phyloP scores from a whole-genome alignment of 2,113 vertebrate genomes.

The Trichomycterus rosablanca region DNA sequence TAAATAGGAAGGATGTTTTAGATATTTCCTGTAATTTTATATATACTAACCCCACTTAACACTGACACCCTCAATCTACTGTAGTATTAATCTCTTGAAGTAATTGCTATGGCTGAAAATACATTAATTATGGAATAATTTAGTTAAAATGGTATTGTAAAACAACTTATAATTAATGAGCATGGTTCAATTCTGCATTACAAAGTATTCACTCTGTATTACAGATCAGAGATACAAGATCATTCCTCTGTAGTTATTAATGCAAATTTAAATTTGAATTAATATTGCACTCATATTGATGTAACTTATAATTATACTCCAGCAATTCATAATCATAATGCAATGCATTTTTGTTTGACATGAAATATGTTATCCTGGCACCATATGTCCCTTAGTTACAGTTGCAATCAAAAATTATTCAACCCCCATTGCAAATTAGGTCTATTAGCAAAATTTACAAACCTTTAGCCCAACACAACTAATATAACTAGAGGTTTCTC shows the following conservation, averaged over 20 bases:
- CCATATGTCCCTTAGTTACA: neutral
- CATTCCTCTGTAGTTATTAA: slow-evolving; percentile 27
- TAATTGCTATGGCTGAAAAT: slow-evolving; percentile 16
- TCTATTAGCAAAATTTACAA: no score
- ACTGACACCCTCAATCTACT: neutral
- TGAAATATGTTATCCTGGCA: neutral
- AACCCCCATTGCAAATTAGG: no score
- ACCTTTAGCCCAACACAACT: no score
- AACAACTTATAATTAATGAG: slow-evolving; percentile 41
- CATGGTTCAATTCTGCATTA: slow-evolving; percentile 30
- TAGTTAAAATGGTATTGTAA: slow-evolving; percentile 22
- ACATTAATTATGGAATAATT: slow-evolving; percentile 23
- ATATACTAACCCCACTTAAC: slow-evolving; percentile 10
- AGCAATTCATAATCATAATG: slow-evolving; percentile 1
- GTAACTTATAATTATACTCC: slow-evolving; percentile 24
- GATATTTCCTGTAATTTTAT: slow-evolving; percentile 1
- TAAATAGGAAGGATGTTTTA: slow-evolving; percentile 3
- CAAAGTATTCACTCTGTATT: slow-evolving; percentile 16
- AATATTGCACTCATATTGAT: neutral
- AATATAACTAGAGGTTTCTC: no score
- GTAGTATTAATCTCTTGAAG: slow-evolving; percentile 1
- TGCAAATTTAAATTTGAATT: slow-evolving; percentile 33
- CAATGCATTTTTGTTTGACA: slow-evolving; percentile 4
- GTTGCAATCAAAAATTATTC: no score
- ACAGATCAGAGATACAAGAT: slow-evolving; percentile 27